These are phyloP conservation scores for Hirtodrosophila cameraria DNA, from an alignment of 2,888 invertebrate genomes.

Conservation along the genomic window DNA sequence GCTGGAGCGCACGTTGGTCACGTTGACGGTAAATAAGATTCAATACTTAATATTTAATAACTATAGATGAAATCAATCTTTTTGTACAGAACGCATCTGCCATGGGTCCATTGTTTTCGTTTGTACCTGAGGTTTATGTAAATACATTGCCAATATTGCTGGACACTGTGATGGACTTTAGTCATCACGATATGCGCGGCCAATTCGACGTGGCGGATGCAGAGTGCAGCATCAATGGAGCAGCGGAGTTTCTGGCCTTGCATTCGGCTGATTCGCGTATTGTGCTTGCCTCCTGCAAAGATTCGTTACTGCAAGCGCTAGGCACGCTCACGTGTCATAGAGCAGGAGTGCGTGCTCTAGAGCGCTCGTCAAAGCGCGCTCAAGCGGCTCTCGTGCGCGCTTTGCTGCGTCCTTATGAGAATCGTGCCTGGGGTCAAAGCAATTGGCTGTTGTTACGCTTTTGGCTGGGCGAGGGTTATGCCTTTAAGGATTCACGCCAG, in stretches of 20 bases:
- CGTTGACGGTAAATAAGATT: constrained; percentile 72
- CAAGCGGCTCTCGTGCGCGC: constrained; percentile 88
- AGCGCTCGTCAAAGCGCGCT: constrained; percentile 86
- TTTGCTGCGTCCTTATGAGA: constrained; percentile 91
- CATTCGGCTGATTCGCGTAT: constrained; percentile 91
- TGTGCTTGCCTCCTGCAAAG: constrained; percentile 90
- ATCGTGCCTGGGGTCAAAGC: constrained; percentile 92
- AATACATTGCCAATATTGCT: constrained; percentile 85
- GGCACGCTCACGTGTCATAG: constrained; percentile 91
- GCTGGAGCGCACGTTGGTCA: constrained; percentile 85
- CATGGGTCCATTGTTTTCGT: constrained; percentile 86
- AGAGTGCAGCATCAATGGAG: constrained; percentile 86
- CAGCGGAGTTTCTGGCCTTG: constrained; percentile 89
- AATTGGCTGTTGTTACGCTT: constrained; percentile 93
- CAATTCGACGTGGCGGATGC: constrained; percentile 85
- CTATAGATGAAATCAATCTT: neutral
- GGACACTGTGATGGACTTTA: constrained; percentile 84
- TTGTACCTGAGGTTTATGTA: constrained; percentile 89
- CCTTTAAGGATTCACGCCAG: constrained; percentile 88
- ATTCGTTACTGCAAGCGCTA: constrained; percentile 90
- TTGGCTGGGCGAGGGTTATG: constrained; percentile 94
- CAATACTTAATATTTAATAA: neutral
- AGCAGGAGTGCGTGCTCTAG: constrained; percentile 89
- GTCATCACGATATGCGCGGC: constrained; percentile 81
- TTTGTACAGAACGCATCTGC: constrained; percentile 85